These are phyloP conservation scores for Arremon brunneinucha DNA, from an alignment of 2,797 vertebrate genomes.

Conservation along the genomic window DNA sequence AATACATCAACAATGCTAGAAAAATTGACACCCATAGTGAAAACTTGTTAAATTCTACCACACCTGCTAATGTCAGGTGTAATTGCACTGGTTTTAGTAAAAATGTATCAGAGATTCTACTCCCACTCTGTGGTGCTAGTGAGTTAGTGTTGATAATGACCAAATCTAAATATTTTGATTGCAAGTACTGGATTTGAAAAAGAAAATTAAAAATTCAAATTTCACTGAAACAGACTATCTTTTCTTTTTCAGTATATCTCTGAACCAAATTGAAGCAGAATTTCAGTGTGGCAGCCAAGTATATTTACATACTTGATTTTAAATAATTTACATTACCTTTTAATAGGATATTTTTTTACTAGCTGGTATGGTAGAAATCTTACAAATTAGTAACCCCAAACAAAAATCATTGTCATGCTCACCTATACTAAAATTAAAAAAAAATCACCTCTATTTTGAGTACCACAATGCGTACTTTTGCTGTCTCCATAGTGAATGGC, in stretches of 20 bases:
- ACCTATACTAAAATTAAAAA: neutral
- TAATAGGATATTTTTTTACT: neutral
- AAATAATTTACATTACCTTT: slow-evolving; percentile 23
- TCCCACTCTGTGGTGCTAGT: slow-evolving; percentile 28
- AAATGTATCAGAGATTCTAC: neutral
- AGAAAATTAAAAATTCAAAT: neutral
- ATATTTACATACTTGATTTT: slow-evolving; percentile 29
- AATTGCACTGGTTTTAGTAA: neutral
- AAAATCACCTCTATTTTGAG: neutral
- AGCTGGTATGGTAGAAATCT: neutral
- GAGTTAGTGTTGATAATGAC: neutral
- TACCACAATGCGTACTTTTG: neutral
- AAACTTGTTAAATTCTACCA: neutral
- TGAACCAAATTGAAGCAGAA: neutral
- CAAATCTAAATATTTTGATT: slow-evolving; percentile 4
- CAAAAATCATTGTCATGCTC: neutral
- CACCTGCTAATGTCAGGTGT: neutral
- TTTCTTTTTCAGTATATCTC: neutral
- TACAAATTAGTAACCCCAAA: neutral
- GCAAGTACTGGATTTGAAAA: neutral
- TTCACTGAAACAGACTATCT: neutral
- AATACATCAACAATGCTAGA: neutral
- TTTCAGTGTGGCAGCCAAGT: neutral
- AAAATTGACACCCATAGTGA: neutral
- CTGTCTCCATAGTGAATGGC: neutral